phyloP scores from a whole-genome alignment of 2,797 vertebrate genomes.

The Pseudochaenichthys georgianus region DNA sequence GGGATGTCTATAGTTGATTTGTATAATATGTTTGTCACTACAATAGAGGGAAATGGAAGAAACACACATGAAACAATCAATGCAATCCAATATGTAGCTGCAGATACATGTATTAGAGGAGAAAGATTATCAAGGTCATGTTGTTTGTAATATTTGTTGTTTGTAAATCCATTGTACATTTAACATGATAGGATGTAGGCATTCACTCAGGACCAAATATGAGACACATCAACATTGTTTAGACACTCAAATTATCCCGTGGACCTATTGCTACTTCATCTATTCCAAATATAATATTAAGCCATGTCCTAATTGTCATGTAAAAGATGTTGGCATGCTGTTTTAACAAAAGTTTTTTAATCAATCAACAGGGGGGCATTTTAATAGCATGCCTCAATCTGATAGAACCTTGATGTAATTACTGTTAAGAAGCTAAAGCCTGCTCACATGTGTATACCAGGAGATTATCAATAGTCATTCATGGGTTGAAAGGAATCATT shows the following conservation, averaged over 20 bases:
- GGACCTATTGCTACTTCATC: neutral
- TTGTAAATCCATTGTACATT: slow-evolving; percentile 12
- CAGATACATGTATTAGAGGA: neutral
- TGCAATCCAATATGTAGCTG: neutral
- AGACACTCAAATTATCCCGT: neutral
- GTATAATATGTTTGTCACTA: neutral
- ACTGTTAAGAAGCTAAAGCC: slow-evolving; percentile 6
- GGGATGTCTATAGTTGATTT: neutral
- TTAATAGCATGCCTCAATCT: slow-evolving; percentile 18
- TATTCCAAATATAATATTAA: slow-evolving; percentile 4
- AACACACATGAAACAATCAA: neutral
- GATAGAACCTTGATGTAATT: slow-evolving; percentile 17
- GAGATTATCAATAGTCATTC: slow-evolving; percentile 15
- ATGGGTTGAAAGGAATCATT: slow-evolving; percentile 3
- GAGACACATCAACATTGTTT: neutral
- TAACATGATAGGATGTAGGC: neutral
- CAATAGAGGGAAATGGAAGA: neutral
- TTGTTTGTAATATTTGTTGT: slow-evolving; percentile 26
- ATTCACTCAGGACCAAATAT: slow-evolving; percentile 7
- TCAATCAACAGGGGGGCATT: slow-evolving; percentile 12
- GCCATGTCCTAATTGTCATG: no score
- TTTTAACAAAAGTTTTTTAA: slow-evolving; percentile 21
- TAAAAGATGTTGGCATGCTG: neutral
- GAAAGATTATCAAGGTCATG: neutral
- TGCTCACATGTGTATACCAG: neutral